These are phyloP conservation scores for Monopterus albus DNA, from an alignment of 2,113 vertebrate species.

Conservation along the genomic window DNA sequence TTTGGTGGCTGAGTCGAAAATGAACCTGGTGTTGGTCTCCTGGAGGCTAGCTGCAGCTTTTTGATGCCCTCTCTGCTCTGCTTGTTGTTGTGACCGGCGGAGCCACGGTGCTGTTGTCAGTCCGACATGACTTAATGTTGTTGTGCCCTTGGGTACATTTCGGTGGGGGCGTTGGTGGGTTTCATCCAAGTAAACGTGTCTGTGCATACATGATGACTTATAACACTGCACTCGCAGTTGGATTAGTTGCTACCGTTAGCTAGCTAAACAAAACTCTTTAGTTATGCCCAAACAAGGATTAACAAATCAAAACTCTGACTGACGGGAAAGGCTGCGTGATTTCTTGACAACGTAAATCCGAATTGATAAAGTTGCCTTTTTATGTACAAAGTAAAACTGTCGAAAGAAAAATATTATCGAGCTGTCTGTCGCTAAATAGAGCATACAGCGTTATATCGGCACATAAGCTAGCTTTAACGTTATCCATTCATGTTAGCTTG, in stretches of 20 bases:
- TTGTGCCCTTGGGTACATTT: slow-evolving; percentile 44
- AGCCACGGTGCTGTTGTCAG: slow-evolving; percentile 53
- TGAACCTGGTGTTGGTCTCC: slow-evolving; percentile 52
- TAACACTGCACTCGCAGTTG: not conserved
- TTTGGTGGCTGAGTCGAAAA: slow-evolving; percentile 18
- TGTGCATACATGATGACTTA: slow-evolving; percentile 58
- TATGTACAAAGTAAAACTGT: not conserved
- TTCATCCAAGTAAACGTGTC: slow-evolving; percentile 57
- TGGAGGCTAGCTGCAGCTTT: slow-evolving; percentile 50
- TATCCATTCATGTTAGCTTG: slow-evolving; percentile 18
- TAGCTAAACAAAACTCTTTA: slow-evolving; percentile 21
- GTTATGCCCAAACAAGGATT: slow-evolving; percentile 42
- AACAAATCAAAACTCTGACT: slow-evolving; percentile 41
- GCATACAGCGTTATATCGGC: no score
- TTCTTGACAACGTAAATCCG: slow-evolving; percentile 4
- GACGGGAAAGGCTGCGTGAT: slow-evolving; percentile 16
- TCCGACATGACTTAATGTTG: slow-evolving; percentile 63
- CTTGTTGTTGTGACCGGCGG: slow-evolving; percentile 40
- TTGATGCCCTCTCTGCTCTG: slow-evolving; percentile 41
- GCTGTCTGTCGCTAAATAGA: no score
- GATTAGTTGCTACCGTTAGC: slow-evolving; percentile 43
- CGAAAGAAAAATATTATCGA: not conserved
- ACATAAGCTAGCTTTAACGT: not conserved
- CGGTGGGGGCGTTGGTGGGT: slow-evolving; percentile 2
- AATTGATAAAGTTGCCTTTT: not conserved